A percentile compares a stretch with the other conserved stretches of the same genome.
These are phyloP conservation scores for Vespertilio murinus DNA, from an alignment of 2,797 vertebrate species.

Conservation along the genomic window DNA sequence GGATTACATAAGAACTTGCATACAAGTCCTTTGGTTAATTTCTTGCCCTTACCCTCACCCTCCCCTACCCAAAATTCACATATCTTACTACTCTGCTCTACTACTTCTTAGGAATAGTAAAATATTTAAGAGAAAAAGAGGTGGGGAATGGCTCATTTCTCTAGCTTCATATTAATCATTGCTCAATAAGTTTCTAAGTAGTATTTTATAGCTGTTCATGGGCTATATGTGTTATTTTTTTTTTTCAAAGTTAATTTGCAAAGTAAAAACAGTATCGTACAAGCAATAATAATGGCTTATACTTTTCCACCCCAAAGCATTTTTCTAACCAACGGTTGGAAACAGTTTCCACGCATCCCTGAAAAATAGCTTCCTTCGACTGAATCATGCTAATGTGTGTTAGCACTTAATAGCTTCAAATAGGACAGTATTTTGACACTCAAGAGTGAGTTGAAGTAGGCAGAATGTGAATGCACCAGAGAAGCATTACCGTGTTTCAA, in stretches of 20 bases:
- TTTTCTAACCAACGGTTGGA: conserved; percentile 50
- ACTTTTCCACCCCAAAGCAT: conserved; percentile 51
- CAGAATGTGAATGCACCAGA: conserved; percentile 22
- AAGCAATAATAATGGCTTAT: conserved; percentile 52
- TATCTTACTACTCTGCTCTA: not conserved
- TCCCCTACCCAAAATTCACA: not conserved
- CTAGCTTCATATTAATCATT: not conserved
- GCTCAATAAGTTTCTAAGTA: conserved; percentile 8
- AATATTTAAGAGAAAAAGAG: not conserved
- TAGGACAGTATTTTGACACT: conserved; percentile 68
- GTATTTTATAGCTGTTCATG: conserved; percentile 7
- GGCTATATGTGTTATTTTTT: conserved; percentile 28
- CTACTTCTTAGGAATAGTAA: not conserved
- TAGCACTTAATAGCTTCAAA: conserved; percentile 57
- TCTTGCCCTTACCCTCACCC: no score
- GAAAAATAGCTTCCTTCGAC: conserved; percentile 53
- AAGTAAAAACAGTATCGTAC: conserved; percentile 38
- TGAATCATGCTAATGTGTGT: conserved; percentile 71
- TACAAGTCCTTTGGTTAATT: no score
- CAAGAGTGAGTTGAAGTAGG: conserved; percentile 57
- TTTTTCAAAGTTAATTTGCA: conserved; percentile 69
- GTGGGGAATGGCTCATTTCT: not conserved
- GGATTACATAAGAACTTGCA: no score
- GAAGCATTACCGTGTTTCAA: conserved; percentile 52
- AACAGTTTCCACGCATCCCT: conserved; percentile 59